Conservation (phyloP, 2,113 vertebrate species). For the Spilogale gracilis region DNA sequence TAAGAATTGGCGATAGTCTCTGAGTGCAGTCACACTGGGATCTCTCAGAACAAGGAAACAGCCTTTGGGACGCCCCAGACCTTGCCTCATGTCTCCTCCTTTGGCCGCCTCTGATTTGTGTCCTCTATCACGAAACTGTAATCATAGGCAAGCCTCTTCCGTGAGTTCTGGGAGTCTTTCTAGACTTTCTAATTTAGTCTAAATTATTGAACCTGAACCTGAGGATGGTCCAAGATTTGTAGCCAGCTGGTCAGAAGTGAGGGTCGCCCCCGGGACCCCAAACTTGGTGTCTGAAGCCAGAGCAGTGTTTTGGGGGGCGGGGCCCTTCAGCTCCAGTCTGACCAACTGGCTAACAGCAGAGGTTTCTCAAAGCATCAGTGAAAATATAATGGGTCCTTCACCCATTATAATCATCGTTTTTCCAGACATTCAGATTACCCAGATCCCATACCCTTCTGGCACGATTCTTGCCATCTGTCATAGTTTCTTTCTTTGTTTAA, state of each 20-base stretch:
- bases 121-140: background rate
- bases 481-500: background rate
- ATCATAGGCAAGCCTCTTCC: too few relatives aligned
- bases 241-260: background rate
- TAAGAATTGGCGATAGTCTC: background rate
- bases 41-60: background rate
- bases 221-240: background rate
- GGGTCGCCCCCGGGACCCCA: background rate
- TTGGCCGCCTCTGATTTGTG: background rate
- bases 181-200: background rate
- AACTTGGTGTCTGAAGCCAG: too few relatives aligned
- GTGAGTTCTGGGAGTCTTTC: background rate
- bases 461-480: too few relatives aligned
- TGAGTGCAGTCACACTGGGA: background rate
- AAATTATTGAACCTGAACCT: background rate
- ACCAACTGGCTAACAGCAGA: background rate
- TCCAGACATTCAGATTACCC: background rate
- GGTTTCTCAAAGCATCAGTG: background rate
- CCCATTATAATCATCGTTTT: too few relatives aligned
- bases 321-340: background rate
- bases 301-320: background rate
- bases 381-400: background rate
- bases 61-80: background rate
- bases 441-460: accelerated
- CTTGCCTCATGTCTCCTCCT: background rate